Conservation (phyloP, 2,888 invertebrate genomes). For the Chrysomela aeneicollis region DNA sequence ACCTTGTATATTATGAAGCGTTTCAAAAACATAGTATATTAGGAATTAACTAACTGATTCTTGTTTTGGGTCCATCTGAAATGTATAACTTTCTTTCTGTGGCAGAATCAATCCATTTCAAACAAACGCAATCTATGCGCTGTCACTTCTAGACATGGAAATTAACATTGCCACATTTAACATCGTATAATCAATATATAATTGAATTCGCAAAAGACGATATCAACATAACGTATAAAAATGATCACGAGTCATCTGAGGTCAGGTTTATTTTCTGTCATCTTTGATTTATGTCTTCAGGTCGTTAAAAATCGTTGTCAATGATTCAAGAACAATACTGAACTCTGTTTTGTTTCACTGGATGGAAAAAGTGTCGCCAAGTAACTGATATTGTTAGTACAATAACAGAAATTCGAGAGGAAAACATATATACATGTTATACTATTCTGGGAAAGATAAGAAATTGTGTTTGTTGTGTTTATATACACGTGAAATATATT, state of each 20-base stretch:
- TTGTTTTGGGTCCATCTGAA: too few species aligned
- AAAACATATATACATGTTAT: not conserved
- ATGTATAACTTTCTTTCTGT: not conserved
- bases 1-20: too few species aligned
- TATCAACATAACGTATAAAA: conserved; percentile 6
- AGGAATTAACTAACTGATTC: too few species aligned
- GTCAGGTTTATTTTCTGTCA: conserved; percentile 15
- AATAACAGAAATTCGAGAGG: not conserved
- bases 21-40: too few species aligned
- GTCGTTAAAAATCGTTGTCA: conserved; percentile 4
- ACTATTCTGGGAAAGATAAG: not conserved
- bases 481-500: too few species aligned
- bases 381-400: conserved; percentile 10
- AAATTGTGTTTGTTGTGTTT: not conserved
- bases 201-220: conserved; percentile 17
- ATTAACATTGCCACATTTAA: not conserved
- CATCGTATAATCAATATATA: not conserved
- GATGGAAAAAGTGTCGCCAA: conserved; percentile 12
- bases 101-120: not conserved
- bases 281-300: not conserved
- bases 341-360: conserved; percentile 9
- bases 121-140: not conserved
- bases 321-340: conserved; percentile 15
- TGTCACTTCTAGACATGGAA: not conserved
- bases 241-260: conserved; percentile 6